Evolutionary conservation across 2,797 vertebrate species (phyloP), one percentile per base, ranked within the genome.

Genomic region (Oreortyx pictus): DNA sequence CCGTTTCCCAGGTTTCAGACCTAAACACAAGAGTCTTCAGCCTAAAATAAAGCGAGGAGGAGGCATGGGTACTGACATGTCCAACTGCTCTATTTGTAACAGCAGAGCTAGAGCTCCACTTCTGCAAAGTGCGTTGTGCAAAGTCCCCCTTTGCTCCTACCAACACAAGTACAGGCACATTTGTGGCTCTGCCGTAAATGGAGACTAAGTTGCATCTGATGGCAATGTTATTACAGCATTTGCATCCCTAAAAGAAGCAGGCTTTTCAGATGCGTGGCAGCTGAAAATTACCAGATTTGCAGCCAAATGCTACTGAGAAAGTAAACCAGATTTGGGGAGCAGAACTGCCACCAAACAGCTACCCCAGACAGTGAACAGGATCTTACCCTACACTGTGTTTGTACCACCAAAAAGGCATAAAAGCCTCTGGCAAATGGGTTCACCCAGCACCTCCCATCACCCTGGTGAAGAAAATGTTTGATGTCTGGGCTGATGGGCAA

Each of bases 61-160:
- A 7, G 43, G 13, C 19, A 22, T 4, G 1, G 46, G 19, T 47
- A 50, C 60, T 9, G 3, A 18, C 12, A 14, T 1, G 29, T 22
- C 27, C 43, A 46, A 25, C 37, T 83, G 41, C 24, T 57, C 29
- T 31, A 39, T 1, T 15, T 2, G 23, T 2, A 11, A 29, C 0
- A 18, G 56, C 46, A n/a, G 39, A 62, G 44, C 6, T 7, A 8
- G 62, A 62, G 64, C 1, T 52, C 15, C 33, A 10, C 37, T 41
- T 17, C 59, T 4, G n/a, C 33, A 3, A 23, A 31, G 8, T 0
- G 0, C 11, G 22, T 1, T 14, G 27, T 6, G 75, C 8, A 6
- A 44, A 46, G 22, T 11, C 8, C 19, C 1, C 1, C 27, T 33
- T 6, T 14, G 47, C 71, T 92, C 43, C 56, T 11, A 2, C 3